Evolutionary conservation across 2,888 invertebrate genomes (phyloP), one percentile per base, ranked within the genome.

Genomic region (Boloria euphrosyne): DNA sequence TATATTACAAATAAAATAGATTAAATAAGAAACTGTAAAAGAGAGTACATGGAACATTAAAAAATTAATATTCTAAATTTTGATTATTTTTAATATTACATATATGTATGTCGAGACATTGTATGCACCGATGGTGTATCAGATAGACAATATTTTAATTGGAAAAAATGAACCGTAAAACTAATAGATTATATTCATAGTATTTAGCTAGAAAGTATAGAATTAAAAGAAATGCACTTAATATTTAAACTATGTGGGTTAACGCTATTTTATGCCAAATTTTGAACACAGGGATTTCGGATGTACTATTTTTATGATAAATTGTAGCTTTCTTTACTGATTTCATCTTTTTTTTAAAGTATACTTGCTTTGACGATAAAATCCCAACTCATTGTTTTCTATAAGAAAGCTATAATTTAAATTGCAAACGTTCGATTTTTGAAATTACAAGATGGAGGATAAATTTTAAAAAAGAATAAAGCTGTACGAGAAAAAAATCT

Each of bases 111-210:
- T 43, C 44, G 13, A 55, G 18, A 44, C 10, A 18, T 57, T 46
- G n/a, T 46, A 57, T 16, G 57, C 22, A 57, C 57, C 7, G 31
- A 38, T 38, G 10, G 10, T 38, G 7, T 31, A 38, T 38, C 7
- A 57, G 44, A 57, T 22, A 46, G 57, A 57, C 44, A 57, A 57
- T 57, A 57, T 57, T 57, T 44, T 14, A 57, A 46, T 57, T 57
- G 44, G n/a, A n/a, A 16, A 6, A 27, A 31, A n/a, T 13, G 7
- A 38, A 10, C 31, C 31, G 31, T 10, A 53, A 46, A 22, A 22
- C 4, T 44, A 57, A n/a, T 22, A 46, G 43, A 22, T 31, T 38
- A 38, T 57, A 44, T 57, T 57, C 10, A 14, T 46, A 46, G 57
- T n/a, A 27, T 46, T 27, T 57, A 57, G 43, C 14, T 55, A 44